phyloP scores from a whole-genome alignment of 1,140 invertebrate genomes.

The Ylistrum balloti region DNA sequence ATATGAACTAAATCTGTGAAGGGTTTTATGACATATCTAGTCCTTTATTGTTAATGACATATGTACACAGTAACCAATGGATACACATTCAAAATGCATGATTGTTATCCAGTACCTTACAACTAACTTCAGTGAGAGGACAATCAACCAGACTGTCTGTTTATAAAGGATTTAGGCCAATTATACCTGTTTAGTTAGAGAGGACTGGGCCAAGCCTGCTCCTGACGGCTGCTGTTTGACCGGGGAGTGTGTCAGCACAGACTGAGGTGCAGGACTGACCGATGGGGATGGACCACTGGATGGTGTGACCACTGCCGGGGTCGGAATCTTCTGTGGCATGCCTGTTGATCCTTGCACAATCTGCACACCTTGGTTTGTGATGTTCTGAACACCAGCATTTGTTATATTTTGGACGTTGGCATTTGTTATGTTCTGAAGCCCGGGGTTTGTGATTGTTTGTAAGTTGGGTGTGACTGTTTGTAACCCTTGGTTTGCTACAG shows the following conservation, averaged over 20 bases:
- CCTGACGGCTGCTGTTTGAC: conserved; percentile 37
- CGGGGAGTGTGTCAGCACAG: neutral
- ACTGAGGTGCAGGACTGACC: neutral
- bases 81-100: no score
- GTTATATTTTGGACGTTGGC: neutral
- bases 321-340: neutral
- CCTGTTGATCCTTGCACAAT: neutral
- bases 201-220: conserved; percentile 44
- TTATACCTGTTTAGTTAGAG: conserved; percentile 58
- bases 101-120: no score
- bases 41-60: no score
- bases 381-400: neutral
- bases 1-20: no score
- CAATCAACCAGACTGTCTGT: no score
- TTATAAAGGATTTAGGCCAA: neutral
- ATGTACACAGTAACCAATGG: no score
- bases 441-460: conserved; percentile 48
- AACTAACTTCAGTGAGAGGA: no score
- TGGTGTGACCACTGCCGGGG: neutral
- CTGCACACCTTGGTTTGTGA: neutral
- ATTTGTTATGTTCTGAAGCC: conserved; percentile 26
- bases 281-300: neutral
- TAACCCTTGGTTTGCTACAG: neutral
- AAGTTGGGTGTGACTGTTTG: neutral
- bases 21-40: no score